phyloP scores from a whole-genome alignment of 2,888 invertebrate genomes.

The Stratiomys singularior region DNA sequence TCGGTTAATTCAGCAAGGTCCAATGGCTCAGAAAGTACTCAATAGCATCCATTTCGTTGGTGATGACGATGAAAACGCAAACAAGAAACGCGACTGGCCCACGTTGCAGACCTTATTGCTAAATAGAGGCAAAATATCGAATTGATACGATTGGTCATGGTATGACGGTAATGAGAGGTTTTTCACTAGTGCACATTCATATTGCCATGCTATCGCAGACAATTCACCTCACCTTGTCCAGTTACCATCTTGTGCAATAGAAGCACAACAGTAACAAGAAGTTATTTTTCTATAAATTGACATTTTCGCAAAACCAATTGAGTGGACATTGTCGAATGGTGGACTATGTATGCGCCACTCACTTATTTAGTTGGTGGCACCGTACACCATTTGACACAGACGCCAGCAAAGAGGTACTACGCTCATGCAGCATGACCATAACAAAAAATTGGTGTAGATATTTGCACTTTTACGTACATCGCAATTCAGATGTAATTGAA shows the following conservation, averaged over 20 bases:
- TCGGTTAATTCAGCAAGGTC: conserved; percentile 18
- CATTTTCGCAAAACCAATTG: conserved; percentile 29
- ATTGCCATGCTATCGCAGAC: background rate
- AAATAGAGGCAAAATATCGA: conserved; percentile 31
- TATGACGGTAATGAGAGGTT: conserved; percentile 25
- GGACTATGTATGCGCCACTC: background rate
- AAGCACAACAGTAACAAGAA: conserved; percentile 17
- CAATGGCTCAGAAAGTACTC: background rate
- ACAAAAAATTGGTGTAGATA: conserved; percentile 16
- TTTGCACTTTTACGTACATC: conserved; percentile 37
- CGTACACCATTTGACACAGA: background rate
- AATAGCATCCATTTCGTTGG: background rate
- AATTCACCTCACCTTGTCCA: background rate
- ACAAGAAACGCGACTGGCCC: background rate
- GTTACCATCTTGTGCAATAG: conserved; percentile 3
- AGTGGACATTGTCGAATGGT: conserved; percentile 31
- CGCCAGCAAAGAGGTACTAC: background rate
- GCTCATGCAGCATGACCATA: background rate
- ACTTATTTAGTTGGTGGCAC: background rate
- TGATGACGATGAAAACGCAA: background rate
- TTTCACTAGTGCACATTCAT: background rate
- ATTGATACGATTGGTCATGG: conserved; percentile 43
- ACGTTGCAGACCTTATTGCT: background rate
- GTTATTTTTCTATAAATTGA: conserved; percentile 36
- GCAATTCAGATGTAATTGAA: conserved; percentile 37